These are phyloP conservation scores for Drosophila atroscutellata DNA, from an alignment of 2,888 invertebrate species.

Conservation along the genomic window DNA sequence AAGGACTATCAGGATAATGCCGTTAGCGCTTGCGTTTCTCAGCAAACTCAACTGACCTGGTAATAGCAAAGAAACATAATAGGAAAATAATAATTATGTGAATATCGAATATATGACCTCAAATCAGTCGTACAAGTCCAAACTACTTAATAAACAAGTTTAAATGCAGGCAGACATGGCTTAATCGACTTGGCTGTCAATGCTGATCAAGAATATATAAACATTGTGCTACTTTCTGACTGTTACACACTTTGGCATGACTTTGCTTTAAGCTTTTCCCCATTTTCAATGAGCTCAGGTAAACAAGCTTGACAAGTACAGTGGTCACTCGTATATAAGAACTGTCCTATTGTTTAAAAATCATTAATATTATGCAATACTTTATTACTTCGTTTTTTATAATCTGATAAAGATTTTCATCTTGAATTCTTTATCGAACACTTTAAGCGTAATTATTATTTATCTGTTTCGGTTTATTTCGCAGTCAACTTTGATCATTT, in stretches of 20 bases:
- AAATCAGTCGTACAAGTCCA: background rate
- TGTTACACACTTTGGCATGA: background rate
- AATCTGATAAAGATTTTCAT: background rate
- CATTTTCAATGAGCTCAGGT: background rate
- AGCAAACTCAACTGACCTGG: slow-evolving; percentile 20
- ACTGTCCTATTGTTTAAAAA: background rate
- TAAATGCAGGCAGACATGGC: background rate
- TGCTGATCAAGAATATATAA: background rate
- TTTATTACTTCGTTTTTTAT: background rate
- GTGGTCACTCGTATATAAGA: background rate
- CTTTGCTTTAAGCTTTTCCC: background rate
- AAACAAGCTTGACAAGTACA: too few species aligned
- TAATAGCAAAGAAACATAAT: background rate
- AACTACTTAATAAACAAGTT: background rate
- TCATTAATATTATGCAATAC: background rate
- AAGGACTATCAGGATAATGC: background rate
- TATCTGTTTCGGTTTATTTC: slow-evolving; percentile 72
- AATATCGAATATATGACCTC: background rate
- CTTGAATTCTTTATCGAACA: background rate
- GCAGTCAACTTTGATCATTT: slow-evolving; percentile 94
- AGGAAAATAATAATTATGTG: background rate
- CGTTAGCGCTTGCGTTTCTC: background rate
- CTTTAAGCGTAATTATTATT: background rate
- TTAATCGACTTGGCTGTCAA: background rate
- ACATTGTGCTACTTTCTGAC: background rate